Conservation (phyloP, 1,140 invertebrate genomes). For the Anastrepha ludens region DNA sequence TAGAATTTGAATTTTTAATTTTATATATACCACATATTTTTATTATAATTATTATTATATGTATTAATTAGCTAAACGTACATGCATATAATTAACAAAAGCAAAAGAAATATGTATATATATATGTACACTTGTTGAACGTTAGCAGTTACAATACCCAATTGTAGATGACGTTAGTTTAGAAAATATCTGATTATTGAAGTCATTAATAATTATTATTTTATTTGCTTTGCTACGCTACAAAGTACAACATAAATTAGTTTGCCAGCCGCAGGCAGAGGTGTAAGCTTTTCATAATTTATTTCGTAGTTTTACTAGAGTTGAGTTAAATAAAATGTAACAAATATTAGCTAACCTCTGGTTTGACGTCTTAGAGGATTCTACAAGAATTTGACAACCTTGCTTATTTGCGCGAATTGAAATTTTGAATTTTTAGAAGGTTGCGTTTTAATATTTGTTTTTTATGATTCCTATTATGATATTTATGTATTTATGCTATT, state of each 20-base stretch:
- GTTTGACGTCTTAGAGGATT: slow-evolving; percentile 32
- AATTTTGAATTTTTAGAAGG: slow-evolving; percentile 12
- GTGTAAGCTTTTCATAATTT: background rate
- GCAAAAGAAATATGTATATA: background rate
- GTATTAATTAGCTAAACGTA: background rate
- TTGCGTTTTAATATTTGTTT: background rate
- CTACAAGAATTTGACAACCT: background rate
- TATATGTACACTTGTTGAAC: background rate
- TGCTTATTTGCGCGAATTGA: slow-evolving; percentile 37
- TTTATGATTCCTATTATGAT: background rate
- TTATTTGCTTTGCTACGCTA: background rate
- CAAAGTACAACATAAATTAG: background rate
- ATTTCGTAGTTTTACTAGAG: slow-evolving; percentile 5
- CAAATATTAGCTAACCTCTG: slow-evolving; percentile 10
- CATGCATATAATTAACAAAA: background rate
- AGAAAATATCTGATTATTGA: background rate
- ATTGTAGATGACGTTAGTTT: background rate
- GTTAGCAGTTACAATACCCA: background rate
- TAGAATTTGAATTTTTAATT: slow-evolving; percentile 18
- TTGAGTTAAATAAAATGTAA: background rate
- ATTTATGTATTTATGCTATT: slow-evolving; percentile 18
- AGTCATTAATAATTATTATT: slow-evolving; percentile 14
- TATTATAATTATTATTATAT: background rate
- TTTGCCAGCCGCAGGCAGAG: background rate
- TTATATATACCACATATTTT: background rate